Evolutionary conservation across 1,140 invertebrate genomes (phyloP).

Genomic region (Drosophila erecta): DNA sequence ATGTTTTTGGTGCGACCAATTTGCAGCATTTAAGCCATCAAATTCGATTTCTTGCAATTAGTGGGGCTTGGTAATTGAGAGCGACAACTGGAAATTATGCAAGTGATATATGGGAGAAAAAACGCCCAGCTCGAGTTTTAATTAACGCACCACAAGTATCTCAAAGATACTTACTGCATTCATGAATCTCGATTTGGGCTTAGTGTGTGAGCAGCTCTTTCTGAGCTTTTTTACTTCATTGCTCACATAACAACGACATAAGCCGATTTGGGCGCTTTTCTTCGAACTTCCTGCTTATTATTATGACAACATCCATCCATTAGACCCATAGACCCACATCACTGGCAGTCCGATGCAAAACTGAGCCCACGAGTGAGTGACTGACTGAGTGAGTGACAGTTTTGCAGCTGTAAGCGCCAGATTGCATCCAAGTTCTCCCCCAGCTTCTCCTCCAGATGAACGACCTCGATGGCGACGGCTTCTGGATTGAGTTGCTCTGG

Average conservation of each 20-base stretch:
- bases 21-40: conserved; percentile 43
- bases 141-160: conserved; percentile 48
- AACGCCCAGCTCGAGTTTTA: conserved; percentile 43
- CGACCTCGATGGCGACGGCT: conserved; percentile 53
- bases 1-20: conserved; percentile 38
- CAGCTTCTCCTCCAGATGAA: conserved; percentile 53
- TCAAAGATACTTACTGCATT: conserved; percentile 39
- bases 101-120: conserved; percentile 43
- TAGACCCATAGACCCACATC: conserved; percentile 44
- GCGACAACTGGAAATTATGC: conserved; percentile 63
- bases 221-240: conserved; percentile 6
- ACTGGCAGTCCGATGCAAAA: conserved; percentile 16
- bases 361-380: conserved; percentile 13
- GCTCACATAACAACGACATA: conserved; percentile 67
- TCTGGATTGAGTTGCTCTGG: conserved; percentile 54
- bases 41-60: conserved; percentile 74
- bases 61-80: conserved; percentile 59
- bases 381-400: conserved; percentile 3
- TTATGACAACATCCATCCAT: conserved; percentile 50
- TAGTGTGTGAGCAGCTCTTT: conserved; percentile 27
- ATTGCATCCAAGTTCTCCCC: conserved; percentile 15
- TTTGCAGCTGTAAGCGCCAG: conserved; percentile 16
- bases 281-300: conserved; percentile 73
- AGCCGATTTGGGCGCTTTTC: conserved; percentile 67
- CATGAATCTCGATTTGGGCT: conserved; percentile 52